Conservation (phyloP, 2,797 vertebrate species). For the Sphaeramia orbicularis region DNA sequence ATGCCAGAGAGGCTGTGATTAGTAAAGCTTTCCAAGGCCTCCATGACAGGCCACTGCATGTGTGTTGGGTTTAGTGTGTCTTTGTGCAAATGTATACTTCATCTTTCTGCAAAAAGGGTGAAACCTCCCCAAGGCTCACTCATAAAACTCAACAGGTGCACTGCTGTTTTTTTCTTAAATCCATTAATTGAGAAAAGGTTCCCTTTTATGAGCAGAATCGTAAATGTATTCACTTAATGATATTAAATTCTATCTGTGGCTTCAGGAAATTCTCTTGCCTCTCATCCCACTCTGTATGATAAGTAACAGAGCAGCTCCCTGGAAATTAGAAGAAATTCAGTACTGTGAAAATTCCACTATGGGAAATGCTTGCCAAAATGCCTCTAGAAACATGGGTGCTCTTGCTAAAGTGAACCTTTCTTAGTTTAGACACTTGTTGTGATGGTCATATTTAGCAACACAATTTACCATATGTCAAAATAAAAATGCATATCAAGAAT, state of each 20-base stretch:
- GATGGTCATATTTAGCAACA: not conserved
- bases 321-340: slow-evolving; percentile 21
- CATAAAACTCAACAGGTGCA: slow-evolving; percentile 62
- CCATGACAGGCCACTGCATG: slow-evolving; percentile 63
- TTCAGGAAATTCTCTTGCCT: slow-evolving; percentile 27
- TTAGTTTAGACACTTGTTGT: not conserved
- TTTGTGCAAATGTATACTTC: slow-evolving; percentile 32
- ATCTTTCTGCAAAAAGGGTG: slow-evolving; percentile 41
- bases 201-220: slow-evolving; percentile 40
- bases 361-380: slow-evolving; percentile 21
- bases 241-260: slow-evolving; percentile 40
- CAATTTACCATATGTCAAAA: not conserved
- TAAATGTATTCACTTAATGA: slow-evolving; percentile 53
- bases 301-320: slow-evolving; percentile 22
- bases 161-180: slow-evolving; percentile 30
- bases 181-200: slow-evolving; percentile 38
- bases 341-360: slow-evolving; percentile 40
- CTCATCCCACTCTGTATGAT: slow-evolving; percentile 9
- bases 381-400: slow-evolving; percentile 22
- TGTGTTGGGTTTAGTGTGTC: slow-evolving; percentile 32
- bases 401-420: slow-evolving; percentile 1
- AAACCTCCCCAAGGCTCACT: slow-evolving; percentile 31
- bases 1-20: slow-evolving; percentile 80
- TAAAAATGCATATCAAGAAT: not conserved
- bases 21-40: slow-evolving; percentile 79